Evolutionary conservation across 2,113 vertebrate genomes (phyloP), one percentile per base, ranked within the genome.

Genomic region (Procapra przewalskii): DNA sequence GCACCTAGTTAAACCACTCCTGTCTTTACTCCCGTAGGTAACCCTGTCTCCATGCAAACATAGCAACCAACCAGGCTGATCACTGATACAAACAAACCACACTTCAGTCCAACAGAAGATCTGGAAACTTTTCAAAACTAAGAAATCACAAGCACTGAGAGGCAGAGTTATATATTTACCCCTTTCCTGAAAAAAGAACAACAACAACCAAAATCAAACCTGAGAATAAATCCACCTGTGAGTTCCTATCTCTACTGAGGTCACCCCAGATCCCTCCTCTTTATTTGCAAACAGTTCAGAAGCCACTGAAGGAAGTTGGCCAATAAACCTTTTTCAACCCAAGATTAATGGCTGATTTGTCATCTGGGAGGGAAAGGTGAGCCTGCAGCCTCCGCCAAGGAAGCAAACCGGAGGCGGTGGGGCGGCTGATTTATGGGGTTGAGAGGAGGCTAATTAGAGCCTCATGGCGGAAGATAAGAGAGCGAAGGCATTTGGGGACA

Each of bases 151-250:
- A 90, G 31, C n/a, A 19, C 15, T 16, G 10, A 57, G 50, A 48
- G 1, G 8, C 91, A 97, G 85, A 97, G 89, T 96, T 98, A 97
- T 54, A 0, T 98, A 96, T 98, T 99, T 99, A 98, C 96, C 62
- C 79, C 98, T 97, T 96, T 43, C 67, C 88, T 87, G 54, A 96
- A 85, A 83, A 77, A 86, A 90, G 7, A 27, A 43, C 17, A 36
- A 36, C 33, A 16, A n/a, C 55, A 10, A 10, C 45, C 40, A 54
- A 57, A 71, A 57, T 94, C 92, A 98, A 98, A 99, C 97, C 94
- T 97, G 97, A 98, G 98, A 98, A 98, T 97, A 97, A 98, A 97
- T 97, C 98, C 98, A 99, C 99, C 98, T 99, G 99, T 98, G 90
- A 75, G 83, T 59, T 59, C 95, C 95, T 98, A 80, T 98, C 98